Base-by-base conservation (phyloP, 2,888 invertebrate genomes). In the Gisinianus flammeolus region DNA sequence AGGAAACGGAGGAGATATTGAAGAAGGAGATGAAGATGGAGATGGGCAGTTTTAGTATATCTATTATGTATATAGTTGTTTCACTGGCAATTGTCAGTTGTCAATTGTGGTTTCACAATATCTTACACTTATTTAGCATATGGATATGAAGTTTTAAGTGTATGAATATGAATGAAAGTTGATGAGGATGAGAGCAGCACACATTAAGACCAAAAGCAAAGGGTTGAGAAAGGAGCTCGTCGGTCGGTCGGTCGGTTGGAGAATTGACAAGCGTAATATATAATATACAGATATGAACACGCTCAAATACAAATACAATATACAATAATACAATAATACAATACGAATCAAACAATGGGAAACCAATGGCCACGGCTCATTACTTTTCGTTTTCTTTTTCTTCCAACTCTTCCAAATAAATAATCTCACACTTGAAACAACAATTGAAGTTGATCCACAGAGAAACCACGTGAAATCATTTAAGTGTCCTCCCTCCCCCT, bases 341-440 rank as follows among this genome's bases (percentile, higher is more conserved):
- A n/a, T n/a, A n/a, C 26, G 54, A 31, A n/a, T 19, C 4, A 44
- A 78, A 30, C 19, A 67, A 67, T 67, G 67, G 64, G 74, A 75
- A 56, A n/a, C n/a, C n/a, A n/a, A n/a, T n/a, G n/a, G n/a, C n/a
- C n/a, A 75, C 70, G 75, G 74, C 78, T 78, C 78, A 78, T 78
- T 78, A 6, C n/a, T 71, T 6, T 58, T 73, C 33, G 66, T 75
- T 78, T 78, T 56, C 69, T 78, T 64, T 26, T 44, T 62, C 68
- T 54, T 10, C 56, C 35, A 75, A n/a, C n/a, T n/a, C n/a, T n/a
- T n/a, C n/a, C n/a, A n/a, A n/a, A n/a, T n/a, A n/a, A n/a, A n/a
- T n/a, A n/a, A 70, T 71, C 75, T 67, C 70, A 75, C 74, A 74
- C 73, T 78, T 69, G 78, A 78, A 67, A 74, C 33, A 54, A 78